Conservation (phyloP, 2,888 invertebrate genomes). For the Cephus runcator region DNA sequence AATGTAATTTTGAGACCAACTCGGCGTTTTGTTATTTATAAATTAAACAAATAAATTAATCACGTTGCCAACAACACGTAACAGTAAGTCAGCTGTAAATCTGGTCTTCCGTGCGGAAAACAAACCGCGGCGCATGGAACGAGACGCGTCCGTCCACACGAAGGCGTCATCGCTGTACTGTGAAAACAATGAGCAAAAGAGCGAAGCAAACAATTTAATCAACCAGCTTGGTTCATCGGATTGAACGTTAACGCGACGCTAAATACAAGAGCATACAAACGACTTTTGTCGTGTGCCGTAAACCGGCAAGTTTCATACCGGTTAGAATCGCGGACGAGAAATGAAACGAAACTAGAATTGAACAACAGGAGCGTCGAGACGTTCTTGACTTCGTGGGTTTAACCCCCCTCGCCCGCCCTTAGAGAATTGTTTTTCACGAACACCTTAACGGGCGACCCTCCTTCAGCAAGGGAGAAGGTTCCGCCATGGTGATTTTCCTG, state of each 20-base stretch:
- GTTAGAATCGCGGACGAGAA: background rate
- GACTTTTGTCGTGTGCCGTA: background rate
- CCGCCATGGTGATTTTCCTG: background rate
- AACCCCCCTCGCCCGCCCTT: background rate
- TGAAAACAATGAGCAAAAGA: slow-evolving; percentile 28
- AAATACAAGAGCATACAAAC: background rate
- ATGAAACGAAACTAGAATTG: background rate
- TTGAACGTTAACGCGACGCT: background rate
- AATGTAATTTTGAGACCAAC: background rate
- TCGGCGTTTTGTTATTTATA: background rate
- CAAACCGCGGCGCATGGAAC: background rate
- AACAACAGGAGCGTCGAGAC: background rate
- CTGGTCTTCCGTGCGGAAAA: background rate
- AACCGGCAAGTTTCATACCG: background rate
- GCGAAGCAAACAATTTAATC: slow-evolving; percentile 44
- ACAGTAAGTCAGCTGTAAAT: background rate
- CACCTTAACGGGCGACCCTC: background rate
- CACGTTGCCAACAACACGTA: background rate
- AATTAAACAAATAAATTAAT: background rate
- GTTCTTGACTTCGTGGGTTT: background rate
- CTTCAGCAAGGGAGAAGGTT: background rate
- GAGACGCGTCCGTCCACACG: slow-evolving; percentile 1
- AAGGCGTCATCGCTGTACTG: slow-evolving; percentile 6
- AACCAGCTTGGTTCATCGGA: slow-evolving; percentile 34
- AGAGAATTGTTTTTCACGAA: background rate